phyloP scores from a whole-genome alignment of 2,888 invertebrate genomes.

The Drosophila greeni region DNA sequence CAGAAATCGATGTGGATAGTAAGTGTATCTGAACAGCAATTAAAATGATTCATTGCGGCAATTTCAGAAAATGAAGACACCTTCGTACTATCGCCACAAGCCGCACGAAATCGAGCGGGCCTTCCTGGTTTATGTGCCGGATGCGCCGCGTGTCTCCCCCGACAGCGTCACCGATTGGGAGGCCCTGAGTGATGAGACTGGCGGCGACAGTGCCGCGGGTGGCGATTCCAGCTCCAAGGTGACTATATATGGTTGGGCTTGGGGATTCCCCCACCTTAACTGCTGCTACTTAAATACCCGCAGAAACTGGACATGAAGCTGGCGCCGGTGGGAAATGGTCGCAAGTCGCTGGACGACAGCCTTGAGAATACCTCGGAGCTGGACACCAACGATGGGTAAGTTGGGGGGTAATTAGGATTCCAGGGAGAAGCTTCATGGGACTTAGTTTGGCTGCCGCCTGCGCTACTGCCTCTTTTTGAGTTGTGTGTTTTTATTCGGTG shows the following conservation, averaged over 20 bases:
- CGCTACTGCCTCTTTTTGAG: conserved; percentile 23
- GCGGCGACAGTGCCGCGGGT: conserved; percentile 41
- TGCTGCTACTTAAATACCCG: background rate
- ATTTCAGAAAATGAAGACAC: conserved; percentile 88
- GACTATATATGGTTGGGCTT: conserved; percentile 7
- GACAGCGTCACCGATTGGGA: conserved; percentile 82
- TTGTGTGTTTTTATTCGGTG: conserved; percentile 3
- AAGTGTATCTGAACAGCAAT: conserved; percentile 23
- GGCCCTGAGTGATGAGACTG: conserved; percentile 80
- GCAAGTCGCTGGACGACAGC: conserved; percentile 71
- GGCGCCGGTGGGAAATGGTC: conserved; percentile 68
- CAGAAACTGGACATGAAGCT: conserved; percentile 71
- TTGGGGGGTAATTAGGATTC: conserved; percentile 8
- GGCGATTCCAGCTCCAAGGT: conserved; percentile 70
- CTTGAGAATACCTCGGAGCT: conserved; percentile 77
- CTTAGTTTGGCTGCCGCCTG: conserved; percentile 34
- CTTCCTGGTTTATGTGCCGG: conserved; percentile 85
- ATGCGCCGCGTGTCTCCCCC: conserved; percentile 88
- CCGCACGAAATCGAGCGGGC: conserved; percentile 88
- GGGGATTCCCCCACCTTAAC: background rate
- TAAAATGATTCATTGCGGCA: conserved; percentile 48
- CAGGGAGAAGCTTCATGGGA: background rate
- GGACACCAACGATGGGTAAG: conserved; percentile 76
- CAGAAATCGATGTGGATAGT: background rate
- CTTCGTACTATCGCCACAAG: conserved; percentile 88